phyloP scores from a whole-genome alignment of 2,888 invertebrate species.

The Sarcophaga caerulescens region DNA sequence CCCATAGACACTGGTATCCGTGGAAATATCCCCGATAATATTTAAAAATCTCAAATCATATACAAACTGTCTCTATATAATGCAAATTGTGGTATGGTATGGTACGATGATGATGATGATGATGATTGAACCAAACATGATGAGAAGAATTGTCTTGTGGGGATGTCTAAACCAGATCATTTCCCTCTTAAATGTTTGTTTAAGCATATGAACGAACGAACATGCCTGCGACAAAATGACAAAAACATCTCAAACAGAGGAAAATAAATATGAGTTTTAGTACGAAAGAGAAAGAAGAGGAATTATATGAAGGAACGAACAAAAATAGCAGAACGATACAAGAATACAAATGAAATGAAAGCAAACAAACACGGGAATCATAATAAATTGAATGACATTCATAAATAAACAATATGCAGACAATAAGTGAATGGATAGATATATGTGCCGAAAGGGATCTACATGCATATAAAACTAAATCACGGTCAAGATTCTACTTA shows the following conservation, averaged over 20 bases:
- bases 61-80: neutral
- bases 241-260: conserved; percentile 63
- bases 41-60: neutral
- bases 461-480: conserved; percentile 27
- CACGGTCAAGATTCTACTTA: conserved; percentile 24
- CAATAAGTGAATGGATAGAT: conserved; percentile 45
- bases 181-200: conserved; percentile 76
- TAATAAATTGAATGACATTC: conserved; percentile 80
- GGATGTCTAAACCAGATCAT: conserved; percentile 75
- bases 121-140: conserved; percentile 25
- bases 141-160: conserved; percentile 49
- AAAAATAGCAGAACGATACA: conserved; percentile 68
- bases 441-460: conserved; percentile 47
- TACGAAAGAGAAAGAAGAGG: neutral
- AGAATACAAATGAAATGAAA: conserved; percentile 59
- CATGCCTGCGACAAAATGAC: conserved; percentile 19
- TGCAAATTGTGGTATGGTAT: conserved; percentile 32
- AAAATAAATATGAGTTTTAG: too few species aligned
- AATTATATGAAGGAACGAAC: conserved; percentile 25
- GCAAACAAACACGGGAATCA: conserved; percentile 66
- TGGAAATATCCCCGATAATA: neutral
- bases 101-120: conserved; percentile 19
- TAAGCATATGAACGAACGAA: neutral
- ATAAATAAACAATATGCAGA: conserved; percentile 79
- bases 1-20: neutral